A percentile compares a stretch with the other conserved stretches of the same genome.
These are phyloP conservation scores for Acromyrmex heyeri DNA, from an alignment of 1,140 invertebrate species.

Conservation along the genomic window DNA sequence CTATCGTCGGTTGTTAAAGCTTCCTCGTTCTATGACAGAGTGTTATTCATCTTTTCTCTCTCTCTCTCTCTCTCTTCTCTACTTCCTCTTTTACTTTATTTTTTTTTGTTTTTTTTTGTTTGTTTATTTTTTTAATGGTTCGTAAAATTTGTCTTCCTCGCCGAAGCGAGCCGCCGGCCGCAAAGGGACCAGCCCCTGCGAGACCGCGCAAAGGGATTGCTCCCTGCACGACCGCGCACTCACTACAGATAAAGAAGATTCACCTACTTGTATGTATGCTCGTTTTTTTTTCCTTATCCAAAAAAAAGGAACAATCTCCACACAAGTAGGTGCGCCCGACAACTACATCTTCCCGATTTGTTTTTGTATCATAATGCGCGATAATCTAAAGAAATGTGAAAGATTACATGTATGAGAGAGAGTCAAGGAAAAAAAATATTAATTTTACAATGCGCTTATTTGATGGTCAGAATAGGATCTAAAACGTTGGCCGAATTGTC, in stretches of 20 bases:
- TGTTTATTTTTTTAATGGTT: not conserved
- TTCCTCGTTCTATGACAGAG: constrained; percentile 17
- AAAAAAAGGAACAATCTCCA: constrained; percentile 78
- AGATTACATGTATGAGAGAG: constrained; percentile 57
- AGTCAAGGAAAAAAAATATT: not conserved
- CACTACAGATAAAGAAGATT: constrained; percentile 32
- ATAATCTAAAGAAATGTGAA: not conserved
- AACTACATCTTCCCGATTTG: constrained; percentile 84
- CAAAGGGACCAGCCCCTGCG: constrained; percentile 33
- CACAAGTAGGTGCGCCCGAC: constrained; percentile 83
- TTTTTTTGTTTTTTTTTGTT: not conserved
- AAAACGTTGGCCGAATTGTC: constrained; percentile 25
- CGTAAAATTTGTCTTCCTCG: not conserved
- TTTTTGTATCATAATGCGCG: constrained; percentile 49
- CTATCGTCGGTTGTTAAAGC: constrained; percentile 33
- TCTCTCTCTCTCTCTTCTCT: not conserved
- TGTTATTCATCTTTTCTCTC: not conserved
- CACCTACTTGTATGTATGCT: constrained; percentile 84
- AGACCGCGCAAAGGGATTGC: constrained; percentile 13
- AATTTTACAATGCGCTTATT: not conserved
- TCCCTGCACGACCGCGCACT: constrained; percentile 1
- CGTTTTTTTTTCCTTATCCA: constrained; percentile 64
- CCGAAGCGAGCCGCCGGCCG: constrained; percentile 42
- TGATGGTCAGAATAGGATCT: constrained; percentile 8
- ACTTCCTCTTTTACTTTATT: no score